Evolutionary conservation across 2,797 vertebrate species (phyloP), one percentile per base, ranked within the genome.

Genomic region (Silurus lanzhouensis): DNA sequence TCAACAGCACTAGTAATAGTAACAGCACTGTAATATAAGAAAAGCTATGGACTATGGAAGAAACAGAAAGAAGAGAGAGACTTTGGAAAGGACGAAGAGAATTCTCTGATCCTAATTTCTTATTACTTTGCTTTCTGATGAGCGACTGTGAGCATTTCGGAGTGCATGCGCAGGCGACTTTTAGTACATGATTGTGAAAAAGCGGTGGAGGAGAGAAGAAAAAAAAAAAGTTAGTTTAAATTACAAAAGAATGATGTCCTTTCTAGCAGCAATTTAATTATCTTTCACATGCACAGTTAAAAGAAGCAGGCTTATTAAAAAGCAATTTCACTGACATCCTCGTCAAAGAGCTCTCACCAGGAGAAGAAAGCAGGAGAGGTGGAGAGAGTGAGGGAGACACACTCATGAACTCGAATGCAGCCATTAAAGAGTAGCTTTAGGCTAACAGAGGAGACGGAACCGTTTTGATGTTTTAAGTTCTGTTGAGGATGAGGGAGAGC

Each of bases 201-300:
- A 93, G 91, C 83, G 86, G 90, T 88, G 68, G 89, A 91, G 87
- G 81, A 82, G 15, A 77, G 55, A 77, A 14, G 12, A 86, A 80
- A 63, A 91, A 91, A 93, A 68, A 92, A 92, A 91, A 86, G 90
- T 94, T 94, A 92, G 96, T 96, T 96, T 95, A 95, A 96, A 96
- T 95, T 94, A 95, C 95, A 96, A 96, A 96, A 95, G 95, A 95
- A 95, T 93, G 92, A 91, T 85, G 91, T 94, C 91, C 94, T 94
- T 95, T 96, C 93, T 92, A 92, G 90, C 93, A 93, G 91, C 94
- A 93, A 95, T 93, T 95, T 94, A 95, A 95, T 96, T 96, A 95
- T 95, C 93, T 95, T 93, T 91, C 92, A 93, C 90, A 92, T 93
- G 92, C 88, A 91, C 93, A 94, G 90, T 95, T 94, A 93, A 95